phyloP scores from a whole-genome alignment of 2,113 vertebrate genomes.

The Mormoops blainvillei region DNA sequence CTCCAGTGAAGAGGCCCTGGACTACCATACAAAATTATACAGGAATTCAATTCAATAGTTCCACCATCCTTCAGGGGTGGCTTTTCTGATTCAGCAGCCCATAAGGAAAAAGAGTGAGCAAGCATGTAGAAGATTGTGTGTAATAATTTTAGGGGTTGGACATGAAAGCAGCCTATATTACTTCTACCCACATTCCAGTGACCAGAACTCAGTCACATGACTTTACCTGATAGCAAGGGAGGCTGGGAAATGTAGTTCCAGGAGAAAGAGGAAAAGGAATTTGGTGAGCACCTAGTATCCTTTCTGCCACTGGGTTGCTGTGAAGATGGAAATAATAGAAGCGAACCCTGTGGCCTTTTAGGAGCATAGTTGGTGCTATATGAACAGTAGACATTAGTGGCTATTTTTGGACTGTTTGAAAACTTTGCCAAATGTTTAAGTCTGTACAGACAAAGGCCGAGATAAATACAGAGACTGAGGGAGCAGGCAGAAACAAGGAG shows the following conservation, averaged over 20 bases:
- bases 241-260: conserved; percentile 57
- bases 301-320: background rate
- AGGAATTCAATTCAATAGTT: background rate
- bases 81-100: background rate
- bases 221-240: background rate
- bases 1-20: background rate
- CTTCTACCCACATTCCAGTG: background rate
- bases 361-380: background rate
- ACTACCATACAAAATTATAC: background rate
- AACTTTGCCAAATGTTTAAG: conserved; percentile 48
- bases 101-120: background rate
- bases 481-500: background rate
- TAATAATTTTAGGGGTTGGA: background rate
- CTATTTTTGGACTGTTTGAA: background rate
- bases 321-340: background rate
- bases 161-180: background rate
- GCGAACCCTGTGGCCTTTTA: conserved; percentile 11
- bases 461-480: background rate
- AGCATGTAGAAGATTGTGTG: background rate
- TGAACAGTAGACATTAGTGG: background rate
- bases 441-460: background rate
- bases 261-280: background rate
- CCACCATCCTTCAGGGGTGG: background rate
- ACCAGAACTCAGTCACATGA: background rate
- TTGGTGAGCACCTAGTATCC: background rate